Evolutionary conservation across 2,888 invertebrate species (phyloP).

Genomic region (Habrosyne pyritoides): DNA sequence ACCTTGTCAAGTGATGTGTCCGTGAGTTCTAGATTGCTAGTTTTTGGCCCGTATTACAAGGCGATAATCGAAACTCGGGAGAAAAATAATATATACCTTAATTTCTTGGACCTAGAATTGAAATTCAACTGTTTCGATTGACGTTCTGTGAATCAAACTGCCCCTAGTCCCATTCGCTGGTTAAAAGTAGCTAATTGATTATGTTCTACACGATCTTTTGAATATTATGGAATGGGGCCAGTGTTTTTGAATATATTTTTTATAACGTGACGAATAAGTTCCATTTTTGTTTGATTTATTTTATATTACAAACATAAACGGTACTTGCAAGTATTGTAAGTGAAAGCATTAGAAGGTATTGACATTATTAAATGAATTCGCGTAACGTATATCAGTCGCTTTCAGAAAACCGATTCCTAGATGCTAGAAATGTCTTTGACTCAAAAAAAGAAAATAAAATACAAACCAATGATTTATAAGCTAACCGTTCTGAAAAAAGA

Average conservation of each 20-base stretch:
- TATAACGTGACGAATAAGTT: background rate
- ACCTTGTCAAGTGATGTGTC: slow-evolving; percentile 47
- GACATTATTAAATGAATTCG: too few species aligned
- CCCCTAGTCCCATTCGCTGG: background rate
- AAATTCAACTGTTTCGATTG: too few species aligned
- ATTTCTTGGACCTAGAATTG: too few species aligned
- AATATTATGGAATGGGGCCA: background rate
- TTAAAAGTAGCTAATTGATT: background rate
- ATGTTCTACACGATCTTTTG: background rate
- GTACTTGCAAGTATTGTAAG: slow-evolving; percentile 4
- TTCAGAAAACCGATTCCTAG: too few species aligned
- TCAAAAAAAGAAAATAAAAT: too few species aligned
- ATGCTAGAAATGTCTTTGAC: too few species aligned
- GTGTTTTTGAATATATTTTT: background rate
- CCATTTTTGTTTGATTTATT: background rate
- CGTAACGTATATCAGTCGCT: too few species aligned
- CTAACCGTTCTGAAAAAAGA: too few species aligned
- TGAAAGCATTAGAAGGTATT: too few species aligned
- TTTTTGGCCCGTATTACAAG: slow-evolving; percentile 10
- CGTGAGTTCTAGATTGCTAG: slow-evolving; percentile 45
- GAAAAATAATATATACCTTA: too few species aligned
- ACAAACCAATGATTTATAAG: too few species aligned
- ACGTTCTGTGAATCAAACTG: too few species aligned
- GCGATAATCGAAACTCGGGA: slow-evolving; percentile 9
- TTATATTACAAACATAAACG: background rate